These are phyloP conservation scores for Ceriagrion tenellum DNA, from an alignment of 2,888 invertebrate species.

Conservation along the genomic window DNA sequence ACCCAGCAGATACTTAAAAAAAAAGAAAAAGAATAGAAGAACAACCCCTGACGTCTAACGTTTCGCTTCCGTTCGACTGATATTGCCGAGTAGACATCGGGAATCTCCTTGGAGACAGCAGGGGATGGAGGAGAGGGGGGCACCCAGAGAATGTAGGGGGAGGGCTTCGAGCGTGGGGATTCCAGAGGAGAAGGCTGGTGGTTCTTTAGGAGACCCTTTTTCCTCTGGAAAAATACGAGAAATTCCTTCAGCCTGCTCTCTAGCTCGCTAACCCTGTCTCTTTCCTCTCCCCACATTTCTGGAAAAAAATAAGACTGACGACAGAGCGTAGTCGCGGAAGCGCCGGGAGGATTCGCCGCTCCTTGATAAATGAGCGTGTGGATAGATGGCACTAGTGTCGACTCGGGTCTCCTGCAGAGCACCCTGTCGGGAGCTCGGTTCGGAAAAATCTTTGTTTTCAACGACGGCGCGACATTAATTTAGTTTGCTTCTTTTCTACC, in stretches of 20 bases:
- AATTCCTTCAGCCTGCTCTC: background rate
- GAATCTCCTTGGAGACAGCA: constrained; percentile 48
- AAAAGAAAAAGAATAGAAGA: background rate
- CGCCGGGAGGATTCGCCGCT: background rate
- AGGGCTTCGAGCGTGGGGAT: background rate
- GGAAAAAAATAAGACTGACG: background rate
- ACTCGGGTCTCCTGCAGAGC: constrained; percentile 4
- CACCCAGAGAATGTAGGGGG: background rate
- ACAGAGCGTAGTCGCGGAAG: background rate
- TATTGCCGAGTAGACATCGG: constrained; percentile 58
- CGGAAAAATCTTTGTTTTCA: background rate
- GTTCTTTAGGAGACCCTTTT: constrained; percentile 38
- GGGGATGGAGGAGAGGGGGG: background rate
- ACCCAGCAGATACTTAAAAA: background rate
- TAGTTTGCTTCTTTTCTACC: background rate
- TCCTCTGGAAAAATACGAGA: constrained; percentile 21
- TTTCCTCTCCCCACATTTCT: background rate
- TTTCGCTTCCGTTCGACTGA: constrained; percentile 60
- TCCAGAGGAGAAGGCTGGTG: constrained; percentile 33
- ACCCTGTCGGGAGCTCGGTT: background rate
- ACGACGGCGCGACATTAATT: background rate
- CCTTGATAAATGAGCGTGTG: constrained; percentile 14
- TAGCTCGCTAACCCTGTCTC: background rate
- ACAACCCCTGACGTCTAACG: constrained; percentile 39
- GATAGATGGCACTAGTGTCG: constrained; percentile 36